These are phyloP conservation scores for Serripes groenlandicus DNA, from an alignment of 2,888 invertebrate species.

Conservation along the genomic window DNA sequence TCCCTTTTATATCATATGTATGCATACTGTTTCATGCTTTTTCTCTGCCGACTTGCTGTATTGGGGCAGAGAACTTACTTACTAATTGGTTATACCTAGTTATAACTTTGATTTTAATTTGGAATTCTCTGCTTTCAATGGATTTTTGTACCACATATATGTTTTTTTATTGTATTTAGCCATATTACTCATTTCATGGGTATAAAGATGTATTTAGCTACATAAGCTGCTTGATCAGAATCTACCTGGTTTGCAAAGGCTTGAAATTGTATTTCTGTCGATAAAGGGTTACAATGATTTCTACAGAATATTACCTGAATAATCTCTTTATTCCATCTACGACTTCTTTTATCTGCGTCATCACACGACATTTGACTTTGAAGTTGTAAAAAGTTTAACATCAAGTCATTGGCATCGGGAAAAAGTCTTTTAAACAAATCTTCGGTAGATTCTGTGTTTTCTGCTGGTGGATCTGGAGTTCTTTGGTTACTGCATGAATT, in stretches of 20 bases:
- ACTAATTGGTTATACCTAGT: too few relatives aligned
- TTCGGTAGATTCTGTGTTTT: slow-evolving; percentile 2
- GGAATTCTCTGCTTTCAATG: too few relatives aligned
- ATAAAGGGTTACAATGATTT: not conserved
- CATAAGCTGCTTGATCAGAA: too few relatives aligned
- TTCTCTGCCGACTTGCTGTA: too few relatives aligned
- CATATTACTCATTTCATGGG: too few relatives aligned
- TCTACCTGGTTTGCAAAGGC: not conserved
- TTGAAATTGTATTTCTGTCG: not conserved
- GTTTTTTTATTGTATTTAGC: too few relatives aligned
- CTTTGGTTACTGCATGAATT: not conserved
- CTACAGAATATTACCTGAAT: slow-evolving; percentile 16
- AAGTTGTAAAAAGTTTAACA: slow-evolving; percentile 12
- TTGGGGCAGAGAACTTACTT: too few relatives aligned
- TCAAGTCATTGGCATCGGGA: slow-evolving; percentile 23
- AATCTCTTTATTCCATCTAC: slow-evolving; percentile 38
- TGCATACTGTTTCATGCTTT: too few relatives aligned
- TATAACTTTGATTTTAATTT: too few relatives aligned
- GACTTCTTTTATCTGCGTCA: slow-evolving; percentile 30
- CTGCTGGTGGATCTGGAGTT: not conserved
- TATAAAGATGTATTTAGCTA: too few relatives aligned
- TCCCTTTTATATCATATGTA: too few relatives aligned
- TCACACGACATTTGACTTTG: slow-evolving; percentile 36
- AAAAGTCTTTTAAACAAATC: slow-evolving; percentile 23
- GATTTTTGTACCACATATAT: too few relatives aligned